Evolutionary conservation across 2,113 vertebrate genomes (phyloP).

Genomic region (Sus scrofa): T2T-Sscrofa CM000828.6:66882001-66882500

Average conservation of each 20-base stretch:
- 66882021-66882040: background rate
- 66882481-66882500: fast-evolving
- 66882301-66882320: background rate
- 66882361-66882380: background rate
- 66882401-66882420: background rate
- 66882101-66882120: background rate
- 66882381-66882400: background rate
- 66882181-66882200: background rate
- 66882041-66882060: too few relatives aligned
- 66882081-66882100: background rate
- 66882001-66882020: background rate
- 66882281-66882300: background rate
- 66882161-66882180: background rate
- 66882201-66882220: background rate
- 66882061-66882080: background rate
- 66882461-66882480: background rate
- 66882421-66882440: background rate
- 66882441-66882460: too few relatives aligned
- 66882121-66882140: background rate
- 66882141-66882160: background rate
- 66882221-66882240: fast-evolving
- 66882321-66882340: background rate
- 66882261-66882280: fast-evolving
- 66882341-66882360: background rate
- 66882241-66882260: background rate